Conservation (phyloP, 2,113 vertebrate genomes). For the Calidris pygmaea region DNA sequence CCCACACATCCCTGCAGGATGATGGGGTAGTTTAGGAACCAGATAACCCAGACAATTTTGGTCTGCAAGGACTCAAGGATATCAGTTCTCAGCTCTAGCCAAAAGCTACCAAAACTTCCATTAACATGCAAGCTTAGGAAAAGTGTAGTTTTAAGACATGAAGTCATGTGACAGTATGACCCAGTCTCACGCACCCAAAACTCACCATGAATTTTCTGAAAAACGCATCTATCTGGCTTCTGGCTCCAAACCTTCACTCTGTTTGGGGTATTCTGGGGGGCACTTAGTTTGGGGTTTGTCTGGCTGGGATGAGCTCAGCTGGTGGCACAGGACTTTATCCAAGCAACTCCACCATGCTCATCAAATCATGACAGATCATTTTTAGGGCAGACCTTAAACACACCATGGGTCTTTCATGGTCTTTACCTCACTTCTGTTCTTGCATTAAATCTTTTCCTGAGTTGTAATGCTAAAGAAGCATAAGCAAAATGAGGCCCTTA, state of each 20-base stretch:
- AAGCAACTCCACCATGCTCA: neutral
- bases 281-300: neutral
- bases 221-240: neutral
- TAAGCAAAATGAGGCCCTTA: neutral
- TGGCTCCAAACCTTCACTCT: neutral
- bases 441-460: neutral
- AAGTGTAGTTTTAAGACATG: neutral
- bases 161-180: neutral
- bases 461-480: neutral
- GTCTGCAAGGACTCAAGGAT: neutral
- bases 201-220: neutral
- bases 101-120: neutral
- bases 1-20: neutral
- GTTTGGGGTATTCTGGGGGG: no score
- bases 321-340: neutral
- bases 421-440: neutral
- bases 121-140: neutral
- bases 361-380: neutral
- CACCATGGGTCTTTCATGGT: neutral
- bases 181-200: neutral
- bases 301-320: neutral
- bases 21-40: neutral
- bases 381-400: neutral
- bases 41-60: neutral
- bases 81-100: neutral